Evolutionary conservation across 2,113 vertebrate genomes (phyloP).

Genomic region (Tetraodon nigroviridis): DNA sequence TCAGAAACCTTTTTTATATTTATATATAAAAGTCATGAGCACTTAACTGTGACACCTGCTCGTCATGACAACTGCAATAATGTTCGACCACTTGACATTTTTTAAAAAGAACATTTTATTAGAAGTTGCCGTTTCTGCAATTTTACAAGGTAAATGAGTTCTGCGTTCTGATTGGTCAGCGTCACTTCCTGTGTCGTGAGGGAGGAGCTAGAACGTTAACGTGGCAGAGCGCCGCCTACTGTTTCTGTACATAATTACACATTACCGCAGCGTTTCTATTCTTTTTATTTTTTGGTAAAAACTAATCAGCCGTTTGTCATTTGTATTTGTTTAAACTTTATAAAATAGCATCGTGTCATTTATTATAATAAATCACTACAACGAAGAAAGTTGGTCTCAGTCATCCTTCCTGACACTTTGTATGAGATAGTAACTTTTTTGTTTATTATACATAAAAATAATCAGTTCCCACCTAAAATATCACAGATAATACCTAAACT

Average conservation of each 20-base stretch:
- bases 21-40: conserved; percentile 2
- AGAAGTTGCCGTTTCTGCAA: neutral
- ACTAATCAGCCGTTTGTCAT: conserved; percentile 45
- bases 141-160: neutral
- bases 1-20: too few species aligned
- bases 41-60: conserved; percentile 17
- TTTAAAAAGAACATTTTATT: conserved; percentile 1
- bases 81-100: neutral
- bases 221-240: conserved; percentile 36
- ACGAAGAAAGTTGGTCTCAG: neutral
- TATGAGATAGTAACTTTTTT: neutral
- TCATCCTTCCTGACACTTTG: neutral
- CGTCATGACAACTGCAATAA: conserved; percentile 14
- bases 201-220: conserved; percentile 7
- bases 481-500: too few species aligned
- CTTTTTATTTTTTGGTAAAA: neutral
- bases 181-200: conserved; percentile 21
- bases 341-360: conserved; percentile 43
- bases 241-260: conserved; percentile 46
- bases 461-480: too few species aligned
- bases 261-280: conserved; percentile 6
- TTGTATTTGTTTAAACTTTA: conserved; percentile 39
- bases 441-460: neutral
- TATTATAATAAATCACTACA: conserved; percentile 50
- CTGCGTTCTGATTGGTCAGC: conserved; percentile 30